Conservation (phyloP, 2,888 invertebrate genomes). For the Capitulum mitella region DNA sequence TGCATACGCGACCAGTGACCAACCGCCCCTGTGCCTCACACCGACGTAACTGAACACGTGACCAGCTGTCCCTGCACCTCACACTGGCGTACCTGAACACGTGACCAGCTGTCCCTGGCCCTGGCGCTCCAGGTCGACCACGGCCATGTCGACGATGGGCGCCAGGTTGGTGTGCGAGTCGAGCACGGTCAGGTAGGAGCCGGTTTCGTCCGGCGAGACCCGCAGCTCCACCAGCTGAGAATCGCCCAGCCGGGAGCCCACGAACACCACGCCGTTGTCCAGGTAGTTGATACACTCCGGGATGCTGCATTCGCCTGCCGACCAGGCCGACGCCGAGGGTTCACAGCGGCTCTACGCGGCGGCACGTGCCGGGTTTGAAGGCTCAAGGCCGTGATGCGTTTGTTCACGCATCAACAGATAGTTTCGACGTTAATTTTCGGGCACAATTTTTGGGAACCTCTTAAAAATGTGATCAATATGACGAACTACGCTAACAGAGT, state of each 20-base stretch:
- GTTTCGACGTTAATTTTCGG: too few relatives aligned
- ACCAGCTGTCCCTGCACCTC: too few relatives aligned
- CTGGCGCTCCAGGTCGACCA: slow-evolving; percentile 91
- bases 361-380: too few relatives aligned
- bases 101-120: slow-evolving; percentile 97
- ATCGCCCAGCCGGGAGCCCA: slow-evolving; percentile 93
- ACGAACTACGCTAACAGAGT: too few relatives aligned
- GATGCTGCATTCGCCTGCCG: slow-evolving; percentile 73
- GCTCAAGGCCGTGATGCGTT: too few relatives aligned
- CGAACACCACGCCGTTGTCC: slow-evolving; percentile 94
- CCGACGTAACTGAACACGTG: too few relatives aligned
- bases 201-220: slow-evolving; percentile 65
- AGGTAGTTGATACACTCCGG: slow-evolving; percentile 96
- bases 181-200: slow-evolving; percentile 86
- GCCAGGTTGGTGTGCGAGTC: slow-evolving; percentile 95
- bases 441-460: too few relatives aligned
- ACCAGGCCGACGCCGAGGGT: neutral
- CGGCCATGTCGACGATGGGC: slow-evolving; percentile 95
- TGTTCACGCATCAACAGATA: too few relatives aligned
- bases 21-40: too few relatives aligned
- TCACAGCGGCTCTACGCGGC: too few relatives aligned
- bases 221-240: slow-evolving; percentile 88
- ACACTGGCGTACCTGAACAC: slow-evolving; percentile 93
- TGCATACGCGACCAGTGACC: too few relatives aligned
- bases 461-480: too few relatives aligned